Evolutionary conservation across 2,888 invertebrate genomes (phyloP).

Genomic region (Xestobium rufovillosum): DNA sequence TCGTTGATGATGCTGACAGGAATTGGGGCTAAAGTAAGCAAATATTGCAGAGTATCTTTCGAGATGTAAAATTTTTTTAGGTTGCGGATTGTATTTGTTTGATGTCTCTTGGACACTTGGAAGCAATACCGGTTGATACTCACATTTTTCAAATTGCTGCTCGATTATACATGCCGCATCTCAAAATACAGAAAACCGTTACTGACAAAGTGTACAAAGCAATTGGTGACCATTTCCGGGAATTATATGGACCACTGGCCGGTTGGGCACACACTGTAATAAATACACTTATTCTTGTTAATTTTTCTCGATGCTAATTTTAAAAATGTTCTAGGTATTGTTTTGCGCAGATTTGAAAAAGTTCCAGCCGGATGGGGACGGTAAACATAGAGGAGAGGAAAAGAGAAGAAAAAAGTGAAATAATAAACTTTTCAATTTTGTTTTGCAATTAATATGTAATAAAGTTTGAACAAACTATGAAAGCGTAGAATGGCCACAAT

Average conservation of each 20-base stretch:
- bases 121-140: conserved; percentile 91
- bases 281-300: conserved; percentile 17
- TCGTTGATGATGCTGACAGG: conserved; percentile 76
- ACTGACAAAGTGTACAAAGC: conserved; percentile 79
- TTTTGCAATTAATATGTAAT: neutral
- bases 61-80: conserved; percentile 42
- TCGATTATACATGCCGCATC: conserved; percentile 69
- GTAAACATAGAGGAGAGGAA: conserved; percentile 6
- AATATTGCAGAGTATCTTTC: conserved; percentile 7
- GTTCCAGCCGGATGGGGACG: conserved; percentile 45
- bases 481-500: no score
- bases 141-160: conserved; percentile 91
- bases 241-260: conserved; percentile 75
- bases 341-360: conserved; percentile 75
- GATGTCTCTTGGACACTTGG: conserved; percentile 86
- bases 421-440: neutral
- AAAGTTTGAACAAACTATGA: no score
- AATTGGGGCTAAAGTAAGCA: conserved; percentile 80
- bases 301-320: no score
- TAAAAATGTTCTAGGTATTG: conserved; percentile 58
- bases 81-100: conserved; percentile 97
- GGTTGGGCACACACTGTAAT: conserved; percentile 94
- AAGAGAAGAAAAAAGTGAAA: conserved; percentile 11
- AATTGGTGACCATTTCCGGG: conserved; percentile 73
- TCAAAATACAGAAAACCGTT: conserved; percentile 66